Base-by-base conservation (phyloP, 2,113 vertebrate species). In the Syngnathus typhle region DNA sequence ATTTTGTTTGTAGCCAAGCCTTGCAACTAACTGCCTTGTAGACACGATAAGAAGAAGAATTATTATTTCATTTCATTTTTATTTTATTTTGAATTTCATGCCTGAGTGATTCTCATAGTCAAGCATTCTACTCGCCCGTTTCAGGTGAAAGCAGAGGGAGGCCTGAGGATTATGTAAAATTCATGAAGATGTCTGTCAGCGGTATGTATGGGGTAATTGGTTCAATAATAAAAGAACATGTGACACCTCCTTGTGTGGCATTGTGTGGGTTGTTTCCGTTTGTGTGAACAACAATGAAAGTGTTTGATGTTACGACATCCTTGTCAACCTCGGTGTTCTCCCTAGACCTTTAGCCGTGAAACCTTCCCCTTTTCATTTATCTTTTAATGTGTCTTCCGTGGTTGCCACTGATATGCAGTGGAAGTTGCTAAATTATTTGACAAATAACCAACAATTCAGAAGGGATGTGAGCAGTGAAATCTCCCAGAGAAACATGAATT, bases 331-430 rank as follows among this genome's bases (percentile, higher is more conserved):
- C 58, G 64, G 68, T 75, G 70, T 80, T 77, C 62, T 76, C 78
- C 68, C 76, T 52, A 51, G 82, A 60, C 71, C 61, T 74, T 74
- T 70, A 11, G 66, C 47, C 69, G 75, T 69, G 71, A 68, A 76
- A 78, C 76, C 68, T 77, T 64, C 68, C 73, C 47, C 44, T 64
- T 77, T 76, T 81, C 65, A 81, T 85, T 81, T 75, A 80, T 82
- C 71, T 83, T 80, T 85, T 78, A 83, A 83, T 79, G 79, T 76
- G 82, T 82, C 67, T 86, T 85, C 76, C 49, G 79, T 77, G 71
- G 64, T 68, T 80, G 70, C 64, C 72, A 60, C 69, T 71, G 73
- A 74, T 76, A 65, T 65, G 61, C 43, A 44, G 66, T 69, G 58
- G 76, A 66, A 63, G 76, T 75, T 60, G 64, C 52, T 65, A 68